Evolutionary conservation across 2,797 vertebrate genomes (phyloP), one percentile per base, ranked within the genome.

Genomic region (Chelon labrosus): DNA sequence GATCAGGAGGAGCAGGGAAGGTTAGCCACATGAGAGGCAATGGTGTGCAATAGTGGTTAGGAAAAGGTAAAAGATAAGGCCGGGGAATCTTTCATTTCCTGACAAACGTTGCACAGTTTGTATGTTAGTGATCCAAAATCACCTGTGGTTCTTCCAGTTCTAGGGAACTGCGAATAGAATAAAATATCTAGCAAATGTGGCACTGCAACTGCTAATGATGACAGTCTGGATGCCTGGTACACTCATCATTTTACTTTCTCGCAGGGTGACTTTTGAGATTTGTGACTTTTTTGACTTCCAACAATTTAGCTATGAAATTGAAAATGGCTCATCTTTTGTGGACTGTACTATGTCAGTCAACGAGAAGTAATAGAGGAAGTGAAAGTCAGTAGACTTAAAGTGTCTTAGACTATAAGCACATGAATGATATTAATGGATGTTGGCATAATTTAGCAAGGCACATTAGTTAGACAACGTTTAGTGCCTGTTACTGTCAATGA

Each of bases 1-100:
- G 56, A 52, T n/a, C 31, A 53, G 37, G 49, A 55, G 62, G 58
- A 47, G 70, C 12, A 49, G 51, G 53, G 44, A 65, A 42, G 49
- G 54, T 56, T 7, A 35, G 52, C 38, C 19, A 67, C 63, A 67
- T 0, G 22, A 61, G 73, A 70, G 46, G 20, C 12, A 35, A 27
- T 12, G 2, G 35, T 22, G 37, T 25, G 25, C 42, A 60, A 22
- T 65, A 3, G 1, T 41, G 42, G n/a, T 59, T 27, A 31, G 3
- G 65, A 20, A 47, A 64, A 42, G 25, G n/a, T 50, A 8, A 49
- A 41, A 8, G 38, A 12, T 11, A 66, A 65, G 71, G 38, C 10
- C 11, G 22, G 11, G 17, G 22, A 47, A 10, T 55, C 27, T 42
- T 52, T 39, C 14, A 14, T 60, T 56, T 11, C 8, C 10, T n/a